Evolutionary conservation across 2,888 invertebrate species (phyloP).

Genomic region (Melieria picta): DNA sequence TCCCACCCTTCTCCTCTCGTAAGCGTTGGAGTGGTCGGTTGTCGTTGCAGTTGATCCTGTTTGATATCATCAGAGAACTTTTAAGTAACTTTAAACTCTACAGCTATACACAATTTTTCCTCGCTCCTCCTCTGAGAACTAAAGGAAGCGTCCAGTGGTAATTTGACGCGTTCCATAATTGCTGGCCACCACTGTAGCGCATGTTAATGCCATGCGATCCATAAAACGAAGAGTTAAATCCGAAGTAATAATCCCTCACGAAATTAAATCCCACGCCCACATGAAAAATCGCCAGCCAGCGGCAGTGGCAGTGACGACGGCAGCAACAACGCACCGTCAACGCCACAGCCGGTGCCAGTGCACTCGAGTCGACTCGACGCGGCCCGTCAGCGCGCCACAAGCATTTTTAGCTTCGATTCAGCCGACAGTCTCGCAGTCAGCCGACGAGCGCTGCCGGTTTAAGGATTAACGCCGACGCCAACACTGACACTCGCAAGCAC

Average conservation of each 20-base stretch:
- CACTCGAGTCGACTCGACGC: constrained; percentile 14
- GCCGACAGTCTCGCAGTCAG: constrained; percentile 30
- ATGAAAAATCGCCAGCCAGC: constrained; percentile 40
- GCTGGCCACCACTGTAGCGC: constrained; percentile 23
- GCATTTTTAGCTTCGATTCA: constrained; percentile 17
- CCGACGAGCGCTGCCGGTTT: constrained; percentile 56
- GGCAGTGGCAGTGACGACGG: constrained; percentile 25
- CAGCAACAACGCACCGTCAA: not conserved
- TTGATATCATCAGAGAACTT: too few relatives aligned
- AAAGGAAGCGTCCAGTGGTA: too few relatives aligned
- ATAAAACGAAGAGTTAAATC: constrained; percentile 66
- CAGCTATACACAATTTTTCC: too few relatives aligned
- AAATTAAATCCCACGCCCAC: constrained; percentile 65
- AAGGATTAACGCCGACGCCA: constrained; percentile 65
- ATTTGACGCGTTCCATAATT: too few relatives aligned
- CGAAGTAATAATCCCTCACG: constrained; percentile 65
- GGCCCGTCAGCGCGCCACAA: constrained; percentile 13
- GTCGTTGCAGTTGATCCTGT: too few relatives aligned
- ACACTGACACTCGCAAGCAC: constrained; percentile 32
- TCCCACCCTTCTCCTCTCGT: too few relatives aligned
- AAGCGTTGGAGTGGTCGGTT: too few relatives aligned
- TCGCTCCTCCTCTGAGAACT: too few relatives aligned
- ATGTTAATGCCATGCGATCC: constrained; percentile 62
- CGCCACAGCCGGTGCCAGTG: constrained; percentile 12
- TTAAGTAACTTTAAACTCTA: too few relatives aligned